A percentile compares a stretch with the other conserved stretches of the same genome.
Conservation (phyloP, 2,797 vertebrate species). For the Taeniopygia guttata region DNA sequence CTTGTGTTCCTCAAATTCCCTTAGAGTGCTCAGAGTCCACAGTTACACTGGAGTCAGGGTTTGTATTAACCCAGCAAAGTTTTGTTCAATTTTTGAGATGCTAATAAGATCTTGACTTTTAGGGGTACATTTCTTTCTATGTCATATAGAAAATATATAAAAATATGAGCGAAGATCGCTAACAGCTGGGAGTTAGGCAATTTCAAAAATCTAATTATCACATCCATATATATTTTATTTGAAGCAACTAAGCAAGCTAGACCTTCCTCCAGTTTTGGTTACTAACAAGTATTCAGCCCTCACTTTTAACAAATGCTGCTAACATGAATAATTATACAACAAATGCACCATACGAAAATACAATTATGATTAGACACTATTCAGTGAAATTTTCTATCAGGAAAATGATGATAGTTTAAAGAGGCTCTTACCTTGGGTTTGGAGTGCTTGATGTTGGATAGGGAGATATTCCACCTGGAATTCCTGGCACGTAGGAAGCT, state of each 20-base stretch:
- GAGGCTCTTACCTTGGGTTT: conserved; percentile 83
- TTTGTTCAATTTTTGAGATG: not conserved
- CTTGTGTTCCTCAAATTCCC: not conserved
- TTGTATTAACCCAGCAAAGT: not conserved
- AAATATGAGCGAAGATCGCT: not conserved
- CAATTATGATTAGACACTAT: not conserved
- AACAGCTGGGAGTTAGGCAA: not conserved
- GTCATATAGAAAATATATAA: not conserved
- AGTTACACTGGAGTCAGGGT: not conserved
- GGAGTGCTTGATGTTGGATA: conserved; percentile 86
- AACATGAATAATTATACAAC: not conserved
- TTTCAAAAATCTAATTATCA: not conserved
- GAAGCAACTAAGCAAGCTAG: not conserved
- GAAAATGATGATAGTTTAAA: not conserved
- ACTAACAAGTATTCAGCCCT: not conserved
- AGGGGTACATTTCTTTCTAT: not conserved
- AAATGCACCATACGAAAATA: not conserved
- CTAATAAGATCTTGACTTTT: not conserved
- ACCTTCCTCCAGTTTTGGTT: not conserved
- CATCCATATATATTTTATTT: not conserved
- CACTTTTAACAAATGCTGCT: not conserved
- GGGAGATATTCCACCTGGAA: conserved; percentile 85
- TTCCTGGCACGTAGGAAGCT: conserved; percentile 95
- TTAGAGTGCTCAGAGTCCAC: not conserved
- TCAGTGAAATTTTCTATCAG: not conserved